Percentiles rank a stretch among this genome's conserved stretches.
These are phyloP conservation scores for Anarhynchus alexandrinus DNA, from an alignment of 2,113 vertebrate genomes.

Conservation along the genomic window DNA sequence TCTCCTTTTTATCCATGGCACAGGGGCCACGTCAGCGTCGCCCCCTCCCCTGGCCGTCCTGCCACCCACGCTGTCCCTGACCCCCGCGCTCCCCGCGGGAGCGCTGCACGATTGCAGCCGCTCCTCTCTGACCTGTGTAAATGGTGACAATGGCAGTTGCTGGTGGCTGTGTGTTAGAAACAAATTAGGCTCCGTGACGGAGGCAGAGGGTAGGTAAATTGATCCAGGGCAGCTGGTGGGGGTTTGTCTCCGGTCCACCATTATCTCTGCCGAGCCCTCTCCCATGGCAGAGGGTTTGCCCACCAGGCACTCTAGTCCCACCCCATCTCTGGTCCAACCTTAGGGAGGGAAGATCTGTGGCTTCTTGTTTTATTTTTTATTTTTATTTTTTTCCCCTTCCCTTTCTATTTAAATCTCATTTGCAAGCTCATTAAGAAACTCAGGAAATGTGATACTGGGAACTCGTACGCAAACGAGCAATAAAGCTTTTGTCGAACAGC, in stretches of 20 bases:
- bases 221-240: rapidly evolving
- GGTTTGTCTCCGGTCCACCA: neutral
- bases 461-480: constrained; percentile 45
- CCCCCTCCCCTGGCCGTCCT: neutral
- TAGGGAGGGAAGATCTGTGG: neutral
- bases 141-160: neutral
- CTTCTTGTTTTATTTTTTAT: neutral
- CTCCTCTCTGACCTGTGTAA: neutral
- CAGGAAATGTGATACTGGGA: constrained; percentile 57
- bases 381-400: neutral
- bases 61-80: neutral
- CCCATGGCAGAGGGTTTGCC: rapidly evolving
- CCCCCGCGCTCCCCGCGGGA: neutral
- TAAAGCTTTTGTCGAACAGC: constrained; percentile 69
- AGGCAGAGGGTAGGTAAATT: neutral
- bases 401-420: constrained; percentile 62
- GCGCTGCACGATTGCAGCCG: neutral
- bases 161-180: neutral
- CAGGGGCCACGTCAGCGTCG: neutral
- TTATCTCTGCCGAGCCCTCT: neutral
- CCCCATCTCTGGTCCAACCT: neutral
- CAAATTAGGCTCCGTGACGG: neutral
- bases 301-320: neutral
- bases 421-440: constrained; percentile 61
- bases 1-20: neutral